A percentile compares a stretch with the other conserved stretches of the same genome.
phyloP scores from a whole-genome alignment of 1,140 invertebrate genomes.

The Pentalonia nigronervosa region DNA sequence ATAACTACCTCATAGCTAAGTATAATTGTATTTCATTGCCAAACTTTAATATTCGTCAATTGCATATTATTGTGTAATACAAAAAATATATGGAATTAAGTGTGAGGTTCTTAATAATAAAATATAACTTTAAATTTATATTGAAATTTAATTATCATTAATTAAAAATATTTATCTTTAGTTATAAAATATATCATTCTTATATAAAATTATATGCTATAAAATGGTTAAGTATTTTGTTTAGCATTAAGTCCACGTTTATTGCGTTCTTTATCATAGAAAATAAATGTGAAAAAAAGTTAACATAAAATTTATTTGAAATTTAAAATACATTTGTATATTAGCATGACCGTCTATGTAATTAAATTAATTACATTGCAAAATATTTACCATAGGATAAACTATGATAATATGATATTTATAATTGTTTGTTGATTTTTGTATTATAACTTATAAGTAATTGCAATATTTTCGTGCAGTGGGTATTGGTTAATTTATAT shows the following conservation, averaged over 20 bases:
- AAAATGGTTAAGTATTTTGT: too few species aligned
- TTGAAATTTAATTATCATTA: not conserved
- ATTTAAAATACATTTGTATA: not conserved
- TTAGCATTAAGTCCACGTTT: not conserved
- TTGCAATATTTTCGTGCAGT: not conserved
- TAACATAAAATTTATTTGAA: not conserved
- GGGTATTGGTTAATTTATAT: not conserved
- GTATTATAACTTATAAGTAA: not conserved
- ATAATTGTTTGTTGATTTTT: not conserved
- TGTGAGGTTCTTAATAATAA: not conserved
- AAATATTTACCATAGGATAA: not conserved
- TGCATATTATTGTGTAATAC: not conserved
- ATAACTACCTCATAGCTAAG: not conserved
- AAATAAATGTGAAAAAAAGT: not conserved
- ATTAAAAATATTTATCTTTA: not conserved
- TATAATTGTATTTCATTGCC: not conserved
- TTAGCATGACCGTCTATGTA: not conserved
- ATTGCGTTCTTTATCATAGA: not conserved
- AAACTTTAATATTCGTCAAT: not conserved
- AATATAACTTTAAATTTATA: not conserved
- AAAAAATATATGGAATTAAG: not conserved
- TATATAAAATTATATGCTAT: too few species aligned
- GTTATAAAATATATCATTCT: not conserved
- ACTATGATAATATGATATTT: not conserved
- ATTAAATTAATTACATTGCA: not conserved